Conservation (phyloP, 2,888 invertebrate genomes). For the Thereva nobilitata region DNA sequence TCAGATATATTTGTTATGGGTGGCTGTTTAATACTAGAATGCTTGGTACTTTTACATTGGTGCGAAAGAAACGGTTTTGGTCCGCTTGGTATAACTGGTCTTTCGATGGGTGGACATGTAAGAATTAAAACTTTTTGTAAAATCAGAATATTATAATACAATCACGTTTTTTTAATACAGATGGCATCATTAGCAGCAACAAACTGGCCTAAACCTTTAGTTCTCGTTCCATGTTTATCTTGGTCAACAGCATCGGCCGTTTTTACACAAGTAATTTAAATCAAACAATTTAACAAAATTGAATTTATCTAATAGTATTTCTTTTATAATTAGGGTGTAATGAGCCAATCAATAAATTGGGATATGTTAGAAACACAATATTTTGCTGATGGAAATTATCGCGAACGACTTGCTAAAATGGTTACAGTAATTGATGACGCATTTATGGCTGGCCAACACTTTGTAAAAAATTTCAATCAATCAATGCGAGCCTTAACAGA, state of each 20-base stretch:
- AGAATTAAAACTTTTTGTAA: slow-evolving; percentile 52
- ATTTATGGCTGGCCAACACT: slow-evolving; percentile 73
- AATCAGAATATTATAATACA: neutral
- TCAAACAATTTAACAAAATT: neutral
- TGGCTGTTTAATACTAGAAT: slow-evolving; percentile 92
- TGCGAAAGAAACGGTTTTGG: slow-evolving; percentile 88
- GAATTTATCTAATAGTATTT: slow-evolving; percentile 2
- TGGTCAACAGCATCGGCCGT: slow-evolving; percentile 97
- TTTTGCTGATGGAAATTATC: slow-evolving; percentile 76
- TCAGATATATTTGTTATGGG: slow-evolving; percentile 99
- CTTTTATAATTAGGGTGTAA: slow-evolving; percentile 73
- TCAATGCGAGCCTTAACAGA: slow-evolving; percentile 58
- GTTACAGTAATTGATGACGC: slow-evolving; percentile 78
- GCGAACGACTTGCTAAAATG: slow-evolving; percentile 84
- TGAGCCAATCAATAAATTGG: slow-evolving; percentile 96
- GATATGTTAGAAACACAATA: slow-evolving; percentile 86
- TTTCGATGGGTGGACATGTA: slow-evolving; percentile 98
- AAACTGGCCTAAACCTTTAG: slow-evolving; percentile 93
- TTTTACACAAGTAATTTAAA: slow-evolving; percentile 76
- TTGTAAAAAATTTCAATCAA: slow-evolving; percentile 68
- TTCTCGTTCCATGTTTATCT: slow-evolving; percentile 92
- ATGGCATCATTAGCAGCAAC: slow-evolving; percentile 98
- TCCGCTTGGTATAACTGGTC: slow-evolving; percentile 90
- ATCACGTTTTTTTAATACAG: slow-evolving; percentile 60
- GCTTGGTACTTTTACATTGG: slow-evolving; percentile 90